Base-by-base conservation (phyloP, 1,140 invertebrate genomes). In the Trachymyrmex cornetzi region DNA sequence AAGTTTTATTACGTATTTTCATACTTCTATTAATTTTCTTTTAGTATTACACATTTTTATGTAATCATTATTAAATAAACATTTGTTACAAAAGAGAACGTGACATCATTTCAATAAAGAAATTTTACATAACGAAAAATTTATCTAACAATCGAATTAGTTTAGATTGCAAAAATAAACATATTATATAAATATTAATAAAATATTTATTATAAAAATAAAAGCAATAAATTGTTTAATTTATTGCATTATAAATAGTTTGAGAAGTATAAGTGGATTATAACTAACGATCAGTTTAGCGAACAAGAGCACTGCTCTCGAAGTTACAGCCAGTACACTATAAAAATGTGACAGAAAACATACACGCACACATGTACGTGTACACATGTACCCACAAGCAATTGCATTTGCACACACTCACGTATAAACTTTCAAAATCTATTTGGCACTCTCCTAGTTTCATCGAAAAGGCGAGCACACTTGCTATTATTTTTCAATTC, bases 401-500 rank as follows among this genome's bases (percentile, higher is more conserved):
- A 59, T 89, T 88, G 77, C 88, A 90, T 75, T 77, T 22, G 55
- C n/a, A 57, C 64, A 44, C 69, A 53, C 66, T 71, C 87, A 89
- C 81, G 90, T 94, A 94, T 94, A 94, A 94, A 94, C 93, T 92
- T 92, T 92, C 90, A 90, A 88, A 93, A 91, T 92, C 92, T 94
- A 94, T 91, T 92, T 93, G 91, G 93, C 92, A 93, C 93, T 94
- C 92, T 90, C 89, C 92, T 92, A 92, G 64, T 93, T 92, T 92
- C 87, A 67, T 93, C 74, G 74, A 93, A 92, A 92, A 92, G 91
- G 92, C 92, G 93, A 93, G 94, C 86, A 92, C 94, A 57, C 90
- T 91, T 87, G 89, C 92, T 94, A 94, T 84, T 93, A 89, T 93
- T 94, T 88, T 93, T 94, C 92, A 94, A 94, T 94, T 94, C 93